Evolutionary conservation across 2,797 vertebrate species (phyloP).

Genomic region (Arctocebus calabarensis): DNA sequence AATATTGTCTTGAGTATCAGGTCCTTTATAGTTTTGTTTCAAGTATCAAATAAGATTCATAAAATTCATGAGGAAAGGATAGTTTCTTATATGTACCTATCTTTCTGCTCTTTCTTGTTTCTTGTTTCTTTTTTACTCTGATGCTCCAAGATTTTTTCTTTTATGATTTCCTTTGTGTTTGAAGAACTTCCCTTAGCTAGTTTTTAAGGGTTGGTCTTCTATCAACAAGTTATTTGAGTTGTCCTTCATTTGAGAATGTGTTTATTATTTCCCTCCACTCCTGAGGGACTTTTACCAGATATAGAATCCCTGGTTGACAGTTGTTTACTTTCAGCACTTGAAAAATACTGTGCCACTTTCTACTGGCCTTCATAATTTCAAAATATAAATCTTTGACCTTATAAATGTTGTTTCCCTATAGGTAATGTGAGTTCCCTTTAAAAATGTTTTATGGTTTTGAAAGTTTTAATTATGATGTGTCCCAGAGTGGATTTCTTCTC

Average conservation of each 20-base stretch:
- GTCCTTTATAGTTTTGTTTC: conserved; percentile 50
- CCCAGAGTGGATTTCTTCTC: not conserved
- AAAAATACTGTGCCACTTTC: not conserved
- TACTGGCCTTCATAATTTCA: not conserved
- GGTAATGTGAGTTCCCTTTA: not conserved
- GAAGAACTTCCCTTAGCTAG: not conserved
- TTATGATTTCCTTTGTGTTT: conserved; percentile 47
- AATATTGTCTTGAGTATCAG: conserved; percentile 37
- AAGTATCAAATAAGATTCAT: conserved; percentile 15
- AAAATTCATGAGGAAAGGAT: not conserved
- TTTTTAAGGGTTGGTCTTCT: conserved; percentile 11
- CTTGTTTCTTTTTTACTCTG: not conserved
- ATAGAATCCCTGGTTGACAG: conserved; percentile 37
- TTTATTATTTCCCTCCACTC: conserved; percentile 30
- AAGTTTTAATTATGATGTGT: conserved; percentile 36
- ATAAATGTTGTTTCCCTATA: not conserved
- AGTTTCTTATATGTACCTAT: not conserved
- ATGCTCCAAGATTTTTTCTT: conserved; percentile 8
- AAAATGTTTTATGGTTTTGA: not conserved
- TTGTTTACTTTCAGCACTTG: conserved; percentile 56
- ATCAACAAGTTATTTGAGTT: conserved; percentile 34
- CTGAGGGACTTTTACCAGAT: conserved; percentile 12
- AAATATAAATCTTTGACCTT: not conserved
- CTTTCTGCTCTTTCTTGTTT: conserved; percentile 17
- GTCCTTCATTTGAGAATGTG: conserved; percentile 20